Percentiles rank a stretch among this genome's conserved stretches.
Conservation (phyloP, 2,888 invertebrate genomes). For the Heteropelma amictum region DNA sequence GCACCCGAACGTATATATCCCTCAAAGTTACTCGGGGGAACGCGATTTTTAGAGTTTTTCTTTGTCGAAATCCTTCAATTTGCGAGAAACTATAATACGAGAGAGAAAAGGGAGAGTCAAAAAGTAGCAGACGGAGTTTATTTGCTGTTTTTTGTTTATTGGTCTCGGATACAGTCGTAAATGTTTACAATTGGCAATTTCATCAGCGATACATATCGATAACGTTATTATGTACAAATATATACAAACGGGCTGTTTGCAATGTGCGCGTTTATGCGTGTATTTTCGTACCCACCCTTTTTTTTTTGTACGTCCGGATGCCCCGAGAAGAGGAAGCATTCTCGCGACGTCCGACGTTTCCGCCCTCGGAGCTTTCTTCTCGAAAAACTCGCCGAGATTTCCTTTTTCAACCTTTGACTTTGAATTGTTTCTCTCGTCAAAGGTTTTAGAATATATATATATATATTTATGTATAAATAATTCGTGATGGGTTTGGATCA, state of each 20-base stretch:
- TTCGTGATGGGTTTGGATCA: not conserved
- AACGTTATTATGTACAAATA: conserved; percentile 71
- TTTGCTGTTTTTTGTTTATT: conserved; percentile 67
- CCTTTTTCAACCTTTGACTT: not conserved
- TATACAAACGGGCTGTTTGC: conserved; percentile 66
- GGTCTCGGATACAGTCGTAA: conserved; percentile 72
- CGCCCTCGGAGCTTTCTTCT: not conserved
- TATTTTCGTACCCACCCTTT: conserved; percentile 8
- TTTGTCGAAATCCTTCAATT: conserved; percentile 4
- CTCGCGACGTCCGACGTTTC: not conserved
- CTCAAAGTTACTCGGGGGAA: too few species aligned
- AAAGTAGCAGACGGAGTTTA: not conserved
- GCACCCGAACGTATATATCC: too few species aligned
- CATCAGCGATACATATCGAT: conserved; percentile 67
- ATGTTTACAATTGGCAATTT: conserved; percentile 74
- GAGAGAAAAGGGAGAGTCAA: not conserved
- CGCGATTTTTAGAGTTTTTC: too few species aligned
- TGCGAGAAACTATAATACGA: not conserved
- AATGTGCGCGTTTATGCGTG: not conserved
- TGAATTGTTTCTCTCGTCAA: not conserved
- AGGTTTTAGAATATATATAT: not conserved
- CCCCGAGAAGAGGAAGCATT: not conserved
- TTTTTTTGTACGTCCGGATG: conserved; percentile 7
- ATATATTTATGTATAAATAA: not conserved
- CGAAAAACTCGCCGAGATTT: not conserved